Conservation (phyloP, 2,797 vertebrate genomes). For the Melopsittacus undulatus region DNA sequence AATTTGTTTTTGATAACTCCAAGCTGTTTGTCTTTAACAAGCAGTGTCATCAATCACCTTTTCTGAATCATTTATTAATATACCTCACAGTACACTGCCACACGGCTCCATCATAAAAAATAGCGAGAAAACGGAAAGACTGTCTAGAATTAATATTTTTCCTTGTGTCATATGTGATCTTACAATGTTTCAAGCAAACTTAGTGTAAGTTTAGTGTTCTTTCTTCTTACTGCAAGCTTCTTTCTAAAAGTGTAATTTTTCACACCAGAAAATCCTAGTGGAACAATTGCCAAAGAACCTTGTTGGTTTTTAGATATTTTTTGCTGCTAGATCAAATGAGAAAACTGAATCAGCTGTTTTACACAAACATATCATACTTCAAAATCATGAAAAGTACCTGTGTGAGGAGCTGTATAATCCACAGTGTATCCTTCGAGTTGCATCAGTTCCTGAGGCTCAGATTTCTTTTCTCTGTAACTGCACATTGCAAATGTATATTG, state of each 20-base stretch:
- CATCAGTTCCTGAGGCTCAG: conserved; percentile 97
- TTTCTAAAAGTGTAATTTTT: not conserved
- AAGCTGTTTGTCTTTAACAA: not conserved
- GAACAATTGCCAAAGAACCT: not conserved
- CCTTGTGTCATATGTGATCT: not conserved
- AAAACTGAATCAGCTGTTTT: not conserved
- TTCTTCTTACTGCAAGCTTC: not conserved
- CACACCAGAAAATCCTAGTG: not conserved
- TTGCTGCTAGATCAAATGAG: not conserved
- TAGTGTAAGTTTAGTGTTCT: not conserved
- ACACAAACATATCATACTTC: not conserved
- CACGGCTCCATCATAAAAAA: not conserved
- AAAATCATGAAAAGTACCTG: conserved; percentile 78
- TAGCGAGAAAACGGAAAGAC: not conserved
- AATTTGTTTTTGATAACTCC: not conserved
- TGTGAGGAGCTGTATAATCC: conserved; percentile 93
- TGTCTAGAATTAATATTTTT: not conserved
- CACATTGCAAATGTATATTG: conserved; percentile 99
- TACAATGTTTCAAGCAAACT: not conserved
- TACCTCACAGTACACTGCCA: not conserved
- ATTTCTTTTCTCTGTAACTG: conserved; percentile 97
- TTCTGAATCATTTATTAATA: not conserved
- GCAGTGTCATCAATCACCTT: not conserved
- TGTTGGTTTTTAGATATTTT: not conserved
- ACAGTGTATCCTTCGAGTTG: conserved; percentile 97